phyloP scores from a whole-genome alignment of 1,140 invertebrate genomes.

The Sinella curviseta region DNA sequence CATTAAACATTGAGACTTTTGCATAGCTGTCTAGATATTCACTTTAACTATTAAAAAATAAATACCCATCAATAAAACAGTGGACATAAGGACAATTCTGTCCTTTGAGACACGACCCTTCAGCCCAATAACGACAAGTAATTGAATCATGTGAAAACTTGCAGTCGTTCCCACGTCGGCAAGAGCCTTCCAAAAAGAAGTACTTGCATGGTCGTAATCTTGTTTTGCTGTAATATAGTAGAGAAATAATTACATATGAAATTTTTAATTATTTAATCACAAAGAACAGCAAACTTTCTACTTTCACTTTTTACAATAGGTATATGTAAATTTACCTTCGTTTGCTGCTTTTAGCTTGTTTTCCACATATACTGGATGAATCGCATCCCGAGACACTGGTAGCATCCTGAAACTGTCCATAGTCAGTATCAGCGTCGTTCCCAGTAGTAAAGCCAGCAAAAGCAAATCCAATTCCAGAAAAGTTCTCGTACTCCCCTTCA shows the following conservation, averaged over 20 bases:
- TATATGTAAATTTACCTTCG: conserved; percentile 39
- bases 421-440: conserved; percentile 39
- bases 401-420: conserved; percentile 38
- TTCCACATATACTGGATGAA: conserved; percentile 20
- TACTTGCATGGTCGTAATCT: conserved; percentile 44
- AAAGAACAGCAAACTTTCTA: too few species aligned
- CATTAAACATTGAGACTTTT: neutral
- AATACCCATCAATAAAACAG: conserved; percentile 40
- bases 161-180: conserved; percentile 42
- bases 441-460: neutral
- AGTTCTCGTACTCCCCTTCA: conserved; percentile 31
- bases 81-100: conserved; percentile 42
- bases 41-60: neutral
- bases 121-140: conserved; percentile 47
- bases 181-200: conserved; percentile 42
- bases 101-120: conserved; percentile 45
- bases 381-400: neutral
- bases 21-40: too few species aligned
- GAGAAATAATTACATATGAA: too few species aligned
- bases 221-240: conserved; percentile 30
- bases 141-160: conserved; percentile 46
- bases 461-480: conserved; percentile 24
- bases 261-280: too few species aligned
- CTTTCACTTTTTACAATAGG: too few species aligned
- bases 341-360: conserved; percentile 36